phyloP scores from a whole-genome alignment of 2,797 vertebrate genomes.

The Pagetopsis macropterus region DNA sequence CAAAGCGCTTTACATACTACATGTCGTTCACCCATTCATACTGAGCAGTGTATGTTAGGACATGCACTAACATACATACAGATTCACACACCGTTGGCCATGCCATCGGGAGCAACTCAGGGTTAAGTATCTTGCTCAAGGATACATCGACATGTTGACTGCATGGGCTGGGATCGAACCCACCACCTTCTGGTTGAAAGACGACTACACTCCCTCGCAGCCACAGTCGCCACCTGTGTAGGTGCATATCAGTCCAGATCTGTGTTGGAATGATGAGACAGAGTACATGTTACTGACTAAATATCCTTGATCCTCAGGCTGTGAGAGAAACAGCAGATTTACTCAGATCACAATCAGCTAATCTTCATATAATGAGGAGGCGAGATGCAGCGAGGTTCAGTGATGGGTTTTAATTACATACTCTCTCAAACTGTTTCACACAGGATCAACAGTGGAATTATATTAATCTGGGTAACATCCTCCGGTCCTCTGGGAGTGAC shows the following conservation, averaged over 20 bases:
- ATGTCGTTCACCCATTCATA: no score
- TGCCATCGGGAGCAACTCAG: no score
- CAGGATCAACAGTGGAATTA: slow-evolving; percentile 55
- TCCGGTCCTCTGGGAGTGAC: slow-evolving; percentile 41
- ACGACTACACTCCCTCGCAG: no score
- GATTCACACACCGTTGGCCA: no score
- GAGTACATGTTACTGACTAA: slow-evolving; percentile 34
- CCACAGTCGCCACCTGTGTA: no score
- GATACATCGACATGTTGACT: no score
- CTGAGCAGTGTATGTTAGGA: no score
- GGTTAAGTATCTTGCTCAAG: no score
- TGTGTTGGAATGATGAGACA: slow-evolving; percentile 42
- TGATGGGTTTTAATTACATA: slow-evolving; percentile 72
- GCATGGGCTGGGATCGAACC: no score
- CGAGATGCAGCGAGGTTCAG: slow-evolving; percentile 46
- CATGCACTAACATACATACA: no score
- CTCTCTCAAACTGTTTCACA: slow-evolving; percentile 59
- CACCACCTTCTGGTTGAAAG: no score
- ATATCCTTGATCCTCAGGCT: slow-evolving; percentile 32
- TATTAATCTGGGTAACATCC: slow-evolving; percentile 40
- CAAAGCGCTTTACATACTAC: no score
- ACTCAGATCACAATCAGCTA: slow-evolving; percentile 50
- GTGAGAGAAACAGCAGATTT: slow-evolving; percentile 35
- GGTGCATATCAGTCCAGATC: slow-evolving; percentile 38
- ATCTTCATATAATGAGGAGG: slow-evolving; percentile 63